phyloP scores from a whole-genome alignment of 92 coral and sea anemone species.

The Porites cylindrica region DNA sequence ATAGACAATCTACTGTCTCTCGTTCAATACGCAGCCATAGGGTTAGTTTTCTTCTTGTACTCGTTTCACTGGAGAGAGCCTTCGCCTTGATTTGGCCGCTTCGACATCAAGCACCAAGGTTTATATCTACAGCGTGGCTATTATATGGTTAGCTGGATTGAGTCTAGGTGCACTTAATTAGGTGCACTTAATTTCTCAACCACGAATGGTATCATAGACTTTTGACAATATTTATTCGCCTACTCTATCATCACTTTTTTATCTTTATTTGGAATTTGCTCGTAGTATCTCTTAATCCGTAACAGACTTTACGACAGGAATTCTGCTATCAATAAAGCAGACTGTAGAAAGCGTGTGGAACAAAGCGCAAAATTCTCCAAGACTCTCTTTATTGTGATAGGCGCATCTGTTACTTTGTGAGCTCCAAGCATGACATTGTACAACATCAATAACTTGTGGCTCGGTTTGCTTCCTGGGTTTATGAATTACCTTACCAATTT shows the following conservation, averaged over 20 bases:
- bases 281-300: background rate
- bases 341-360: background rate
- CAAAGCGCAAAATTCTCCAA: background rate
- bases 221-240: background rate
- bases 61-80: constrained; percentile 10
- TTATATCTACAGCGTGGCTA: background rate
- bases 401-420: background rate
- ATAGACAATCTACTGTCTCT: background rate
- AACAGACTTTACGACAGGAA: background rate
- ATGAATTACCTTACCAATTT: too few species aligned
- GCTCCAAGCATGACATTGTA: background rate
- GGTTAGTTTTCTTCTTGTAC: background rate
- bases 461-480: too few species aligned
- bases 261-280: background rate
- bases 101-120: background rate
- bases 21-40: too few species aligned
- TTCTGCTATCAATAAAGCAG: background rate
- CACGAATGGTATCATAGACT: too few species aligned
- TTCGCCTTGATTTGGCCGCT: constrained; percentile 11
- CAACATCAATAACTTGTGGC: too few species aligned
- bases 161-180: background rate
- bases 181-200: background rate
- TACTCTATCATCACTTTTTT: too few species aligned
- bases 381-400: background rate
- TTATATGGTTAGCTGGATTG: too few species aligned